Evolutionary conservation across 53 echinoderm and acorn worm genomes (phyloP), one percentile per base, ranked within the genome.

Genomic region (Henricia sp.): DNA sequence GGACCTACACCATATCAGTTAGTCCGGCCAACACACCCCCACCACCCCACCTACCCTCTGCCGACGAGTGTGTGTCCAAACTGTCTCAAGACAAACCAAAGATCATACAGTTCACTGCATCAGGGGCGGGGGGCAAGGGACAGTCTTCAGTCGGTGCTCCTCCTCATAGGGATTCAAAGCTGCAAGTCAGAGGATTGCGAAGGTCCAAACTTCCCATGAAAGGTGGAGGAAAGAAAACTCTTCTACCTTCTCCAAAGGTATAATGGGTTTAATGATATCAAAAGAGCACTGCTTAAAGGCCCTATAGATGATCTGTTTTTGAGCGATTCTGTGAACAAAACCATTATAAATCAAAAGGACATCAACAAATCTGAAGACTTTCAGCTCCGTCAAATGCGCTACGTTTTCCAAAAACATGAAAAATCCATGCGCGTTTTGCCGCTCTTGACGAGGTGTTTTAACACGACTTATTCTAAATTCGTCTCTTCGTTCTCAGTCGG

Each of bases 1-100:
- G 70, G 37, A 90, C 90, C 9, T 90, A 90, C 50, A 52, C 63
- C 0, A 69, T 90, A 23, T 24, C 77, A 11, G 77, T 71, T 29
- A 82, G 70, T 29, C 70, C 86, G 5, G 72, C 75, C 0, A 48
- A 71, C 13, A 50, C 70, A 2, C 58, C 82, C 16, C 86, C 90
- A 37, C 78, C 85, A 0, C n/a, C 68, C 0, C 77, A 85, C 21
- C 42, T 85, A 13, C 86, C 85, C 14, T 70, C 82, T 0, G 88
- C 88, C 12, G 52, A 72, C 48, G 72, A 83, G 0, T 88, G 88
- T 21, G 88, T 88, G 26, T 83, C 88, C 20, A 70, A 37, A 12
- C 42, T 88, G 50, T 34, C 42, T 24, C 34, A 56, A 33, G 48
- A 82, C 25, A 50, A 55, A 53, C 59, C 69, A 21, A 1, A 4